Conservation (phyloP, 2,113 vertebrate species). For the Merops nubicus region DNA sequence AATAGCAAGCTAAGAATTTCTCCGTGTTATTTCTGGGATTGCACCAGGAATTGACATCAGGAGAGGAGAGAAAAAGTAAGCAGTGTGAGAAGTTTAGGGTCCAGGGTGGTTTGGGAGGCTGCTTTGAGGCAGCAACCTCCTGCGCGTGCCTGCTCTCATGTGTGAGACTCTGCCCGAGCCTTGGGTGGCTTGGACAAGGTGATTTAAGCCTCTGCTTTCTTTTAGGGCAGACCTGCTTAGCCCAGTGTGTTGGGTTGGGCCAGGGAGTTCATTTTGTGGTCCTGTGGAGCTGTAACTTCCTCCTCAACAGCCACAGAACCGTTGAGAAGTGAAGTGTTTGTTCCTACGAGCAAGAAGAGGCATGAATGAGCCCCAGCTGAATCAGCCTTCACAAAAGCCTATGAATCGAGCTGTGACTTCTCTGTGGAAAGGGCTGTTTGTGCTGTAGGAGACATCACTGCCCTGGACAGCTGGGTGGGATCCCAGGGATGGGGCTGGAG, state of each 20-base stretch:
- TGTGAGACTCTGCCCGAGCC: neutral
- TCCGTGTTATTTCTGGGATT: constrained; percentile 68
- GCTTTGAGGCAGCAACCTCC: neutral
- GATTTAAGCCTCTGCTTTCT: neutral
- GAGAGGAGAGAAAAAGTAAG: constrained; percentile 7
- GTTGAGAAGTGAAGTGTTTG: neutral
- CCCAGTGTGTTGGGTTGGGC: fast-evolving
- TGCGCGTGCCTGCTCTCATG: fast-evolving
- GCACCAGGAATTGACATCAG: constrained; percentile 53
- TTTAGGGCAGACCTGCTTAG: neutral
- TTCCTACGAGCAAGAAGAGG: neutral
- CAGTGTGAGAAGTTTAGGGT: constrained; percentile 6
- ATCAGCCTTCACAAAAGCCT: neutral
- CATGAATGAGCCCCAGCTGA: neutral
- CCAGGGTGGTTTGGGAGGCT: neutral
- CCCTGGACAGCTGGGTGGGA: neutral
- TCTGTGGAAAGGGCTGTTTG: neutral
- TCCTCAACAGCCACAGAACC: fast-evolving
- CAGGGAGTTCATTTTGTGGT: neutral
- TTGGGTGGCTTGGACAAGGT: fast-evolving
- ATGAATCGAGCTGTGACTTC: neutral
- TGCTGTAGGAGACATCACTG: neutral
- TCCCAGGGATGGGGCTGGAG: fast-evolving
- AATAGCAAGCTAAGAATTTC: constrained; percentile 70
- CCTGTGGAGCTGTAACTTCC: neutral